These are phyloP conservation scores for Eulacestoma nigropectus DNA, from an alignment of 2,113 vertebrate species.

Conservation along the genomic window DNA sequence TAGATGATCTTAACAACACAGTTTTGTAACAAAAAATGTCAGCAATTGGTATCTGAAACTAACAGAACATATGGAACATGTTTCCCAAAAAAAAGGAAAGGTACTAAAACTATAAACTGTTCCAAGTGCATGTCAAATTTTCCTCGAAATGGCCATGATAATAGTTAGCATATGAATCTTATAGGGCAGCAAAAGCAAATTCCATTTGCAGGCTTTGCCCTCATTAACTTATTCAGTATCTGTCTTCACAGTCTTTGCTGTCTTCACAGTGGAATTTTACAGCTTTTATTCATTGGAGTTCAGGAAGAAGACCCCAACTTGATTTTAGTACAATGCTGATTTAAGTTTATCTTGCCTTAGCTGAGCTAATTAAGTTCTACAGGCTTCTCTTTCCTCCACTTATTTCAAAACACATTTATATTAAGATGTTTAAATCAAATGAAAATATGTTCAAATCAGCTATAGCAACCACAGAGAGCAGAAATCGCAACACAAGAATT, in stretches of 20 bases:
- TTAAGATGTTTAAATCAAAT: background rate
- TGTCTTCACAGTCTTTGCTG: background rate
- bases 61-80: background rate
- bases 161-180: background rate
- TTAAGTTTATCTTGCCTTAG: background rate
- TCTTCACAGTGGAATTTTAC: background rate
- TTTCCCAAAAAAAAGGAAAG: background rate
- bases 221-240: background rate
- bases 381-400: background rate
- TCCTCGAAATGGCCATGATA: background rate
- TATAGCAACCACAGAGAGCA: background rate
- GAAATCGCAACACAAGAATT: background rate
- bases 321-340: background rate
- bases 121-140: background rate
- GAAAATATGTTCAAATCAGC: background rate
- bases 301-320: background rate
- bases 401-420: background rate
- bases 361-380: background rate
- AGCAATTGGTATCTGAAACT: background rate
- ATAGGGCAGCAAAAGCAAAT: background rate
- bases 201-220: background rate
- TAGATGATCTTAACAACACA: background rate
- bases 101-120: background rate
- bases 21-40: background rate
- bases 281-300: background rate